Evolutionary conservation across 2,888 invertebrate genomes (phyloP), one percentile per base, ranked within the genome.

Genomic region (Patella ulyssiponensis): DNA sequence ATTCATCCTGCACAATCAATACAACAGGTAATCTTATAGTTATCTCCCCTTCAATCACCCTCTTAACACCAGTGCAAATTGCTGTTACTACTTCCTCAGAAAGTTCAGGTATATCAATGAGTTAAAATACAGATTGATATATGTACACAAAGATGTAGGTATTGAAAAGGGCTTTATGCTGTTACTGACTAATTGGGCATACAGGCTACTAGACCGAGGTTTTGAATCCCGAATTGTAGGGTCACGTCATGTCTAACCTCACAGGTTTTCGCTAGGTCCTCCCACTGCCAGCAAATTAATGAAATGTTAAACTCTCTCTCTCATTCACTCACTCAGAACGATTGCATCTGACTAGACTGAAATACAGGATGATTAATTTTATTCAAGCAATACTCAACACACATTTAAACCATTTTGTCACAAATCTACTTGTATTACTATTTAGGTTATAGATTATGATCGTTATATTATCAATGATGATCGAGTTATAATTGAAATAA

Each of bases 1-100:
- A 89, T 93, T 52, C 93, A 93, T 85, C 92, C 93, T 11, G 88
- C 91, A 12, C 91, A 93, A 84, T 90, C 91, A 20, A 86, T 92
- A 3, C 84, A 90, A 78, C 91, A 93, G 84, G 93, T 92, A 74
- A 79, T 73, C 20, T 52, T 11, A 23, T 20, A 64, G 9, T n/a
- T 64, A 9, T 64, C 20, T 44, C 9, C 44, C 64, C 20, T 9
- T 12, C 7, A 64, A n/a, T n/a, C 64, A n/a, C 11, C 64, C 64
- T 64, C 20, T 64, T 64, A 7, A 64, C 4, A 4, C 0, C 64
- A 4, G 4, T 5, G 4, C 17, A 64, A 20, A 20, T 64, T 17
- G 64, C 11, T n/a, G 7, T 20, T n/a, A 20, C 9, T 64, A 20
- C 20, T 64, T n/a, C 20, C 14, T 9, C 7, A 20, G 7, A 64